Evolutionary conservation across 2,888 invertebrate species (phyloP), one percentile per base, ranked within the genome.

Genomic region (Yponomeuta evonymella): DNA sequence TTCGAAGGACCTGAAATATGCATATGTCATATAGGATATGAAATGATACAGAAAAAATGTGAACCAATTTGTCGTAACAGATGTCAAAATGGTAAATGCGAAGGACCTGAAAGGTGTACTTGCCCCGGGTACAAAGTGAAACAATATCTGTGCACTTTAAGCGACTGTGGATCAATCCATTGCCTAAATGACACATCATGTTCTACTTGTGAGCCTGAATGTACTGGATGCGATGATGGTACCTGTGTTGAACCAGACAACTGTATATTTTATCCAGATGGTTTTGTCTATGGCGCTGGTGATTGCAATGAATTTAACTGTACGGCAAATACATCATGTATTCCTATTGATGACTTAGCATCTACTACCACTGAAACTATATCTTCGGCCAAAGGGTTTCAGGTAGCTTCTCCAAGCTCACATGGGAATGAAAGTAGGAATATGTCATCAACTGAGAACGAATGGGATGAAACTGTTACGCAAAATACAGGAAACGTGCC

Each of bases 241-340:
- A 65, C 70, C 8, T 77, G 78, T 70, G 63, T 71, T 2, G 73
- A 63, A 48, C 76, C 76, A 6, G 70, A 74, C 48, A 70, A 65
- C 15, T 79, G 78, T 64, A 63, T 71, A 23, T 23, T 23, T 8
- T 78, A 77, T 65, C 66, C 66, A 51, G 68, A 70, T 36, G 75
- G 75, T 33, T 75, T 72, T 66, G 9, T 23, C 15, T 51, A 51
- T 51, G 15, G 51, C 3, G 15, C 15, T 51, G 51, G 15, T 15
- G 12, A 51, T 1, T 48, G 72, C 9, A 73, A 71, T 23, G 74
- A 48, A 0, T 89, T 86, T 51, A 51, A 51, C 51, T 51, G 51
- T 15, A 15, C 15, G 9, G 51, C 15, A 15, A 51, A 51, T 15
- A 51, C 2, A 43, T 43, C 51, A 3, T 51, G 51, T 15, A 51